Conservation (phyloP, 1,140 invertebrate genomes). For the Monochamus saltuarius region DNA sequence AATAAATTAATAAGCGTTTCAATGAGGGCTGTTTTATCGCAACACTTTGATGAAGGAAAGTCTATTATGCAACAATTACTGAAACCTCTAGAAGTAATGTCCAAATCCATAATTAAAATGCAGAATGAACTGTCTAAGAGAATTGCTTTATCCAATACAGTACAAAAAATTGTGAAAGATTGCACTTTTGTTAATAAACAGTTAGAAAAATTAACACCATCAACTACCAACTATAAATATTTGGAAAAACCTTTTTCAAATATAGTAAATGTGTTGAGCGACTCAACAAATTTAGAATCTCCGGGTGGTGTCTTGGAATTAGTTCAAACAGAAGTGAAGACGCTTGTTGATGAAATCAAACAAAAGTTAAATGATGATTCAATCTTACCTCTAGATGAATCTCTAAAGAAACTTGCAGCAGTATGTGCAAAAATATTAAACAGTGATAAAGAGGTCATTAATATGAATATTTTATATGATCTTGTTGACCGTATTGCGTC, state of each 20-base stretch:
- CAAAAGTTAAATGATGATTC: too few relatives aligned
- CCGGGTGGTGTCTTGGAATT: too few relatives aligned
- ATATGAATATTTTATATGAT: not conserved
- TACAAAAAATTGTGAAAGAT: constrained; percentile 18
- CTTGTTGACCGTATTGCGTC: too few relatives aligned
- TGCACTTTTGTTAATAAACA: constrained; percentile 10
- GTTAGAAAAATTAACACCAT: not conserved
- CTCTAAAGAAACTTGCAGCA: too few relatives aligned
- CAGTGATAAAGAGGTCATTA: not conserved
- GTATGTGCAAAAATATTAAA: too few relatives aligned
- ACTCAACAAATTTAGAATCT: too few relatives aligned
- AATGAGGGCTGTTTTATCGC: constrained; percentile 38
- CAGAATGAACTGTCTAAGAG: constrained; percentile 30
- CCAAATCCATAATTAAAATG: constrained; percentile 38
- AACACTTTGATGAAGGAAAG: constrained; percentile 29
- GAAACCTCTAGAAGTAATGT: constrained; percentile 37
- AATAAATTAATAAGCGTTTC: constrained; percentile 44
- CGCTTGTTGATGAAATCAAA: too few relatives aligned
- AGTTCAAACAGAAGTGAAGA: too few relatives aligned
- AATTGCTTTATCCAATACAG: constrained; percentile 19
- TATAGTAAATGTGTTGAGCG: too few relatives aligned
- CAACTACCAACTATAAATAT: too few relatives aligned
- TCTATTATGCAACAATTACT: constrained; percentile 42
- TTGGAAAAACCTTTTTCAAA: too few relatives aligned
- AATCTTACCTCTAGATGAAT: too few relatives aligned